Conservation (phyloP, 2,888 invertebrate species). For the Mamestra brassicae region DNA sequence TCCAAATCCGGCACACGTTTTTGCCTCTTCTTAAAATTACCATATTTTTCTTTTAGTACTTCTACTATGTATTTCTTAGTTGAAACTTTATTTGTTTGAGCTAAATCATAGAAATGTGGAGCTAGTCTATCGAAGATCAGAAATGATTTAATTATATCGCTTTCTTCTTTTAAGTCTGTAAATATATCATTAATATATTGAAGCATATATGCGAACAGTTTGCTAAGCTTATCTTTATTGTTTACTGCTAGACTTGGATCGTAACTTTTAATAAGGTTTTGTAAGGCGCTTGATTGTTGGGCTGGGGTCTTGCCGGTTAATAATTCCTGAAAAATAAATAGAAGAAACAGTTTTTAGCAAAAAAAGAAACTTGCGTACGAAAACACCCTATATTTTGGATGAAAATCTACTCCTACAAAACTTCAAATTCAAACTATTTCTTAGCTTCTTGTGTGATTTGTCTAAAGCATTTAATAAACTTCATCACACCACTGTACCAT, state of each 20-base stretch:
- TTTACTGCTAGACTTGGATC: slow-evolving; percentile 95
- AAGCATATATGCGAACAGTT: slow-evolving; percentile 94
- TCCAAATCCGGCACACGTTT: slow-evolving; percentile 92
- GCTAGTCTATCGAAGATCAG: slow-evolving; percentile 90
- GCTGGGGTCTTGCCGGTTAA: slow-evolving; percentile 91
- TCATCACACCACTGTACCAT: background rate
- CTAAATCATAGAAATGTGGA: slow-evolving; percentile 92
- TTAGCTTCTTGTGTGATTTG: background rate
- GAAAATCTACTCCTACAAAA: background rate
- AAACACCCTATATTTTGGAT: background rate
- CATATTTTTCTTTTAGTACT: slow-evolving; percentile 94
- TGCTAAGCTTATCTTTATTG: slow-evolving; percentile 94
- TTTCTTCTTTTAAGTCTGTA: slow-evolving; percentile 77
- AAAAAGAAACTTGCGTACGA: too few species aligned
- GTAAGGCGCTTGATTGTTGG: slow-evolving; percentile 93
- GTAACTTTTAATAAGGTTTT: slow-evolving; percentile 96
- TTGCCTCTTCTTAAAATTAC: slow-evolving; percentile 90
- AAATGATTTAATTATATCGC: slow-evolving; percentile 89
- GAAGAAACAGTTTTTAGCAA: background rate
- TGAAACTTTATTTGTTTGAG: slow-evolving; percentile 93
- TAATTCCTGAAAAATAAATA: slow-evolving; percentile 84
- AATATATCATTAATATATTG: slow-evolving; percentile 94
- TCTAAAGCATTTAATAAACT: slow-evolving; percentile 16
- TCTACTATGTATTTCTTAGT: slow-evolving; percentile 93
- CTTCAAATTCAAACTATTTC: background rate